These are phyloP conservation scores for Megaleporinus macrocephalus DNA, from an alignment of 2,113 vertebrate species.

Conservation along the genomic window DNA sequence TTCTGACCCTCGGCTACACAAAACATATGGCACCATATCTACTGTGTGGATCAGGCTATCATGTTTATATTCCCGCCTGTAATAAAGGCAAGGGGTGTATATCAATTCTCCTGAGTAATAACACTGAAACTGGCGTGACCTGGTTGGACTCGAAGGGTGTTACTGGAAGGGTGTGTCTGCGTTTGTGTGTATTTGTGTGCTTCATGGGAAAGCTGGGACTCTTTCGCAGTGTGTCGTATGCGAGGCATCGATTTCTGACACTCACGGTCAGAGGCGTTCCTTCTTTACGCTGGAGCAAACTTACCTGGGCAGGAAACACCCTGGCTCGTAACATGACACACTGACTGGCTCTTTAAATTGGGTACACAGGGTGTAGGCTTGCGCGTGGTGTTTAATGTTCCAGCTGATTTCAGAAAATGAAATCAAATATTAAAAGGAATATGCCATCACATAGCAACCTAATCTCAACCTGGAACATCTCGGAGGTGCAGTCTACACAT, in stretches of 20 bases:
- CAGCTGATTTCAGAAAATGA: too few relatives aligned
- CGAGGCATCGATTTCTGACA: neutral
- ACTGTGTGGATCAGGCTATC: too few relatives aligned
- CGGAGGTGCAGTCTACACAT: too few relatives aligned
- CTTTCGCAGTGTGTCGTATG: neutral
- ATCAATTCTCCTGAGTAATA: neutral
- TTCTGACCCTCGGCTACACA: neutral
- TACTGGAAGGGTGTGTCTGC: slow-evolving; percentile 11
- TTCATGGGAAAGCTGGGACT: neutral
- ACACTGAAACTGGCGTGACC: neutral
- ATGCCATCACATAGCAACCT: too few relatives aligned
- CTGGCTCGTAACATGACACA: neutral
- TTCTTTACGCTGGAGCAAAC: neutral
- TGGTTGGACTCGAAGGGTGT: neutral
- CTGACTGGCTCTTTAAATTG: neutral
- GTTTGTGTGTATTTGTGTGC: neutral
- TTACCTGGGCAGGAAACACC: neutral
- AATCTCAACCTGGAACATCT: too few relatives aligned
- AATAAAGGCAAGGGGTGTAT: too few relatives aligned
- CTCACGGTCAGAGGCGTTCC: neutral
- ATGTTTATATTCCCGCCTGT: neutral
- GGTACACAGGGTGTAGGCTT: neutral
- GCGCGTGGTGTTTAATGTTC: neutral
- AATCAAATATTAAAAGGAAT: too few relatives aligned
- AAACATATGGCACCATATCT: neutral